phyloP scores from a whole-genome alignment of 1,140 invertebrate genomes.

The Pomacea maculata region DNA sequence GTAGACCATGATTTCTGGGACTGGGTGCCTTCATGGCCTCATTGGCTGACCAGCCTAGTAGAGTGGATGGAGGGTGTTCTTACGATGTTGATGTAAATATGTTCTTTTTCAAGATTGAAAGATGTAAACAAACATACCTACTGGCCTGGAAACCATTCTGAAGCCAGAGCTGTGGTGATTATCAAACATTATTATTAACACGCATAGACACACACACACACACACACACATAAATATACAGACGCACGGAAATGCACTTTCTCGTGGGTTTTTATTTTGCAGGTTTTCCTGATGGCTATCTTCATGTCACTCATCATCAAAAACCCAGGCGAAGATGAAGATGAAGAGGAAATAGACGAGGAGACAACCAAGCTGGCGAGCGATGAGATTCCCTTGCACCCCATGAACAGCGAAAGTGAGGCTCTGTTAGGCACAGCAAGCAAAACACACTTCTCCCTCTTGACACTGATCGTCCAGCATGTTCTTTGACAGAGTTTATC shows the following conservation, averaged over 20 bases:
- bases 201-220: neutral
- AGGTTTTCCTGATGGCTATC: conserved; percentile 69
- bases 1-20: neutral
- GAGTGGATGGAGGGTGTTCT: no score
- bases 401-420: conserved; percentile 13
- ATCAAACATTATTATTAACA: neutral
- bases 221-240: neutral
- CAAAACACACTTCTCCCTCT: no score
- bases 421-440: no score
- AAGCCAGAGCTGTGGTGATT: no score
- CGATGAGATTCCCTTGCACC: conserved; percentile 59
- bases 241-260: neutral
- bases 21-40: no score
- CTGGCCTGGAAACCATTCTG: neutral
- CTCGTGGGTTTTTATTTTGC: no score
- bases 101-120: no score
- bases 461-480: no score
- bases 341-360: conserved; percentile 68
- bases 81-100: no score
- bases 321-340: conserved; percentile 66
- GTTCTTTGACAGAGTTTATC: no score
- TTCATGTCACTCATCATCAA: conserved; percentile 68
- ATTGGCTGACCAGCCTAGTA: no score
- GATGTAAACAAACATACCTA: neutral
- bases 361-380: conserved; percentile 60